These are phyloP conservation scores for Trimorus sp. DNA, from an alignment of 2,888 invertebrate genomes.

Conservation along the genomic window DNA sequence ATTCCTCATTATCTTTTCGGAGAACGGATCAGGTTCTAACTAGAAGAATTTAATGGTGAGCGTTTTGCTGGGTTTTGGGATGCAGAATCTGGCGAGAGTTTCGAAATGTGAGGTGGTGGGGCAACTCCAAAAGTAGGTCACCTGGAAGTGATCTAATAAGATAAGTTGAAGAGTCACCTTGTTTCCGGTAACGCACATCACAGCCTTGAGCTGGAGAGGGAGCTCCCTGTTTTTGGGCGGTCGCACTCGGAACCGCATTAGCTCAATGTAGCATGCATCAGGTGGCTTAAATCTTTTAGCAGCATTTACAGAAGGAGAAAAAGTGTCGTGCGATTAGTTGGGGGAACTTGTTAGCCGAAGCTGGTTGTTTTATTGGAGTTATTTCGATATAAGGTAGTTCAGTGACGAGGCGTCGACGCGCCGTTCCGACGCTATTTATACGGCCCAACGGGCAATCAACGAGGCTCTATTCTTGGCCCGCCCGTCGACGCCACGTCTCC, in stretches of 20 bases:
- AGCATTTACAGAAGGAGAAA: slow-evolving; percentile 44
- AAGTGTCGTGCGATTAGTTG: slow-evolving; percentile 28
- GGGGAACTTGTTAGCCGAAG: not conserved
- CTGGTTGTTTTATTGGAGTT: too few species aligned
- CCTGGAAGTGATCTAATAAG: too few species aligned
- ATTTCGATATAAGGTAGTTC: too few species aligned
- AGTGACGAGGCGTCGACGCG: not conserved
- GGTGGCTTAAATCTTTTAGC: slow-evolving; percentile 93
- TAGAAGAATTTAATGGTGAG: too few species aligned
- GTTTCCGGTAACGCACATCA: slow-evolving; percentile 93
- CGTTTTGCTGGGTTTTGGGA: too few species aligned
- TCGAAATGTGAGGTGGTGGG: too few species aligned
- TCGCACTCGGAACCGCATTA: slow-evolving; percentile 96
- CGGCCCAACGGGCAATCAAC: not conserved
- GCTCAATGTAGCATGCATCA: slow-evolving; percentile 98
- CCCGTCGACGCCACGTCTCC: slow-evolving; percentile 6
- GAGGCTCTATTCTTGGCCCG: not conserved
- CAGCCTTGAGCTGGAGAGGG: slow-evolving; percentile 96
- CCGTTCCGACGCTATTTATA: not conserved
- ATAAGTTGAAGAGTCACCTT: slow-evolving; percentile 83
- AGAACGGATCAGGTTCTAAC: too few species aligned
- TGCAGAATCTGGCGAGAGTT: too few species aligned
- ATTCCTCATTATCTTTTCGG: too few species aligned
- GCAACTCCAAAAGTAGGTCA: too few species aligned
- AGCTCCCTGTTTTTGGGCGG: slow-evolving; percentile 98